Conservation (phyloP, 2,113 vertebrate species). For the Brevimyrus niger region DNA sequence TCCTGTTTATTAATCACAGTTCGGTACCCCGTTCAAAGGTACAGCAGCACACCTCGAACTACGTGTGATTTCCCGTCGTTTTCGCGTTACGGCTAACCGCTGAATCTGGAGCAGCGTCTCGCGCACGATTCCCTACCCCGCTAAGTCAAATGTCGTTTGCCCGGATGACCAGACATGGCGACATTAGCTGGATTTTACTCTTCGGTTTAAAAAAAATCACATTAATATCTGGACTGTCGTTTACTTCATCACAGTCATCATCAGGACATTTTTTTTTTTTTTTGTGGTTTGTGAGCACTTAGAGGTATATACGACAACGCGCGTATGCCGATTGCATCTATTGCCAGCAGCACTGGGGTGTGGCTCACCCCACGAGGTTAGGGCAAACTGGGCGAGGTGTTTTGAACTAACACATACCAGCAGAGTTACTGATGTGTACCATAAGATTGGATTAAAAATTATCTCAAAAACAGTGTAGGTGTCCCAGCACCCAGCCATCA, state of each 20-base stretch:
- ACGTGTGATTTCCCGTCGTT: not conserved
- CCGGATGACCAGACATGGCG: not conserved
- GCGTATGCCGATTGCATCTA: not conserved
- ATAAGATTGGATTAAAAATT: not conserved
- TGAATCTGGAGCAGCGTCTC: not conserved
- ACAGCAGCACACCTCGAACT: not conserved
- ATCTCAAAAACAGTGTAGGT: not conserved
- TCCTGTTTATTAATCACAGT: not conserved
- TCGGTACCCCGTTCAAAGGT: not conserved
- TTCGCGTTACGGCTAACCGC: not conserved
- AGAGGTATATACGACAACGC: not conserved
- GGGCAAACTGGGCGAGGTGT: not conserved
- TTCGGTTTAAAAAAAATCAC: not conserved
- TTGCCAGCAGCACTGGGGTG: not conserved
- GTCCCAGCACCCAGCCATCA: not conserved
- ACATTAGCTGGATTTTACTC: conserved; percentile 15
- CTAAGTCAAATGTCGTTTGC: not conserved
- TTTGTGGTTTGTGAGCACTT: not conserved
- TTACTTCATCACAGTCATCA: not conserved
- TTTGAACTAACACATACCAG: not conserved
- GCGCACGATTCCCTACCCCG: not conserved
- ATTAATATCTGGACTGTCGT: not conserved
- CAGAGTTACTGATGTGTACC: not conserved
- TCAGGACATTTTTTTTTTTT: not conserved
- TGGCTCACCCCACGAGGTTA: not conserved